These are phyloP conservation scores for Anoncus sp. DNA, from an alignment of 2,888 invertebrate species.

Conservation along the genomic window DNA sequence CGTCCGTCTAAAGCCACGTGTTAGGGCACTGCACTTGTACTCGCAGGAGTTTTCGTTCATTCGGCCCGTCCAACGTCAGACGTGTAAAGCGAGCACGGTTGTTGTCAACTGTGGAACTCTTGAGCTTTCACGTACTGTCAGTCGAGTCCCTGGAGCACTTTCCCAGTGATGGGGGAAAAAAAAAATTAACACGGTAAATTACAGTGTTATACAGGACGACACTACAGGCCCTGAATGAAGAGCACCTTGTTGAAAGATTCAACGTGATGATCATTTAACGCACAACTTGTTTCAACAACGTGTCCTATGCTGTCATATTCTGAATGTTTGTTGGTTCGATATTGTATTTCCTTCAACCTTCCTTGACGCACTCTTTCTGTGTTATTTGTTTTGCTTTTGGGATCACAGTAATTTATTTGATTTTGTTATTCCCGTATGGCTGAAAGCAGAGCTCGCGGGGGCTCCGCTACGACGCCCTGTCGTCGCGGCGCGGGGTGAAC, in stretches of 20 bases:
- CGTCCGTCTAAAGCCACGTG: conserved; percentile 67
- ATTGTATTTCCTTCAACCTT: neutral
- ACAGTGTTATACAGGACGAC: conserved; percentile 10
- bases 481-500: conserved; percentile 82
- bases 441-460: conserved; percentile 54
- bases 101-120: conserved; percentile 43
- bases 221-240: neutral
- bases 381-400: neutral
- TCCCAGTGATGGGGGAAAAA: neutral
- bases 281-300: conserved; percentile 27
- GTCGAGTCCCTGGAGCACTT: conserved; percentile 3
- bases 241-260: conserved; percentile 29
- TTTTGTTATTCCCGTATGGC: conserved; percentile 31
- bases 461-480: conserved; percentile 78
- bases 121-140: conserved; percentile 21
- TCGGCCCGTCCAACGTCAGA: conserved; percentile 47
- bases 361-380: neutral
- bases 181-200: conserved; percentile 8
- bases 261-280: conserved; percentile 14
- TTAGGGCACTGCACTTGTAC: conserved; percentile 68
- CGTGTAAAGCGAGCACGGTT: conserved; percentile 29
- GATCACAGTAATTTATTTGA: conserved; percentile 10
- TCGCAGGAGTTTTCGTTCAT: conserved; percentile 42
- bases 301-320: conserved; percentile 14
- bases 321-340: neutral